A percentile compares a stretch with the other conserved stretches of the same genome.
phyloP scores from a whole-genome alignment of 2,888 invertebrate genomes.

The Pasiphila rectangulata region DNA sequence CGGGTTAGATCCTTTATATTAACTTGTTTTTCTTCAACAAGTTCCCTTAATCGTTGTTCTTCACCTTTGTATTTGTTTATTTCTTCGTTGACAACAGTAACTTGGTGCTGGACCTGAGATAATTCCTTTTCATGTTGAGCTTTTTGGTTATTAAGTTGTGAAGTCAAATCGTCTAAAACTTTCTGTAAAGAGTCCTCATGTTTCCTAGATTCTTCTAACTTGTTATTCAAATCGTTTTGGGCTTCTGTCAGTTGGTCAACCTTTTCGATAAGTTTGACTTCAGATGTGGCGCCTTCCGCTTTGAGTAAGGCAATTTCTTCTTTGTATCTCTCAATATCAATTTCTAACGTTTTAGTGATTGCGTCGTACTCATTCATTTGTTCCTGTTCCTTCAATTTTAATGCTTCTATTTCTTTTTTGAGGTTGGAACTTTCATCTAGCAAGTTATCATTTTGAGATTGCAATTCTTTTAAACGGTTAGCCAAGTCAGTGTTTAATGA shows the following conservation, averaged over 20 bases:
- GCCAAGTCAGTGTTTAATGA: constrained; percentile 45
- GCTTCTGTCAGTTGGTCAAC: constrained; percentile 73
- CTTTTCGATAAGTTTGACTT: constrained; percentile 73
- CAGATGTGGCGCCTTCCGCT: constrained; percentile 68
- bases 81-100: constrained; percentile 51
- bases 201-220: constrained; percentile 72
- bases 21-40: constrained; percentile 63
- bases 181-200: constrained; percentile 75
- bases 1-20: constrained; percentile 61
- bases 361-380: constrained; percentile 58
- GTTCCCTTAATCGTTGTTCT: constrained; percentile 48
- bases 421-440: constrained; percentile 69
- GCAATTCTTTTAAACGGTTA: constrained; percentile 53
- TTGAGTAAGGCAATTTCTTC: constrained; percentile 68
- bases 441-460: constrained; percentile 59
- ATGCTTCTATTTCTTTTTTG: constrained; percentile 63
- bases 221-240: constrained; percentile 72
- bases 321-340: constrained; percentile 72
- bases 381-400: constrained; percentile 65
- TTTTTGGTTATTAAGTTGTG: constrained; percentile 69
- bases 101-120: constrained; percentile 53
- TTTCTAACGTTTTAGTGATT: constrained; percentile 62
- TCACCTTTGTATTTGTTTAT: constrained; percentile 52
- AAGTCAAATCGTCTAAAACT: constrained; percentile 65
- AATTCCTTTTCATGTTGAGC: constrained; percentile 64